Evolutionary conservation across 1,140 invertebrate genomes (phyloP).

Genomic region (Nymphalis io): DNA sequence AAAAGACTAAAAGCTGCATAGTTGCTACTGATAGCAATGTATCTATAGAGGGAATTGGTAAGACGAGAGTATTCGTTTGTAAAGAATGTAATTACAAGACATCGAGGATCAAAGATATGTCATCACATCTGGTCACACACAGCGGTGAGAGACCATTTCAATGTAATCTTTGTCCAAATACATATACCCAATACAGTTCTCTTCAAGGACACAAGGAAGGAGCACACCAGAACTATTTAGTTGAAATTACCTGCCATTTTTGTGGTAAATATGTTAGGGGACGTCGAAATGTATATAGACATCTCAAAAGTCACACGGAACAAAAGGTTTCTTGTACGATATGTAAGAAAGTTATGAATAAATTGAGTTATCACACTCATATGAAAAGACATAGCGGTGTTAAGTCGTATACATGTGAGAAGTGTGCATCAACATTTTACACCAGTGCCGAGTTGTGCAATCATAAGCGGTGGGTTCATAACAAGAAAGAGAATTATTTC

Average conservation of each 20-base stretch:
- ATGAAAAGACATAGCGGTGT: conserved; percentile 58
- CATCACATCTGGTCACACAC: conserved; percentile 54
- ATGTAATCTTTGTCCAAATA: conserved; percentile 55
- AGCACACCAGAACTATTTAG: conserved; percentile 49
- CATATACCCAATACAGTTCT: conserved; percentile 55
- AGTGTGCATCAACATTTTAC: conserved; percentile 58
- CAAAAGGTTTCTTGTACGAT: conserved; percentile 48
- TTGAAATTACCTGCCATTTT: conserved; percentile 57
- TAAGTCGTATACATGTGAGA: conserved; percentile 61
- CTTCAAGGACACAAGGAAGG: conserved; percentile 55
- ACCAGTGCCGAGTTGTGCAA: conserved; percentile 60
- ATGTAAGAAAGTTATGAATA: conserved; percentile 55
- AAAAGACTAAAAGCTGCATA: conserved; percentile 41
- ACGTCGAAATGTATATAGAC: conserved; percentile 49
- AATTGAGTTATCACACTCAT: conserved; percentile 42
- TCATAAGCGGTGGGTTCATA: conserved; percentile 55
- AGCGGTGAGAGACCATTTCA: conserved; percentile 54
- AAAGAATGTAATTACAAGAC: conserved; percentile 58
- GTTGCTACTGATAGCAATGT: conserved; percentile 38
- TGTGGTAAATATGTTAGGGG: conserved; percentile 62
- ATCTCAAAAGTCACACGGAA: conserved; percentile 52
- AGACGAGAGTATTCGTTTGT: conserved; percentile 55
- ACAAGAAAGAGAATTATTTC: conserved; percentile 41
- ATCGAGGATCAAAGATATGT: conserved; percentile 52
- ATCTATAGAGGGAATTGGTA: conserved; percentile 56